A percentile compares a stretch with the other conserved stretches of the same genome.
These are phyloP conservation scores for Chionoecetes opilio DNA, from an alignment of 1,140 invertebrate species.

Conservation along the genomic window DNA sequence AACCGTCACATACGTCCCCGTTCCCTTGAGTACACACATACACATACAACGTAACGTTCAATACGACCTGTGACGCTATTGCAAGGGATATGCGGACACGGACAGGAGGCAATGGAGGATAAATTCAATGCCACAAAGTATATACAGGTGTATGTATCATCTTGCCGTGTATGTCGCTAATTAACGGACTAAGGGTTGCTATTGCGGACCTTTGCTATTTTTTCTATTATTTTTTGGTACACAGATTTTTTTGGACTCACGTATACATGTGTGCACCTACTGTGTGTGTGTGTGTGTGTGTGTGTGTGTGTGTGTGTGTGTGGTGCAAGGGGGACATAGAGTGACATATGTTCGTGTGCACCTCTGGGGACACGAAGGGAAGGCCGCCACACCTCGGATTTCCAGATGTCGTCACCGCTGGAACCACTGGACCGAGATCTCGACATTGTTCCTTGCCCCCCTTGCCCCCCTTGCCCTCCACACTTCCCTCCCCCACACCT, in stretches of 20 bases:
- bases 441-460: not conserved
- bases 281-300: constrained; percentile 18
- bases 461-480: not conserved
- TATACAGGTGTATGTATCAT: constrained; percentile 6
- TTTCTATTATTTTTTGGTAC: not conserved
- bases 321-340: not conserved
- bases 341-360: constrained; percentile 43
- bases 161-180: constrained; percentile 16
- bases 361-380: not conserved
- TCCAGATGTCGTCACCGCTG: constrained; percentile 35
- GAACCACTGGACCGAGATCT: not conserved
- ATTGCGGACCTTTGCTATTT: too few species aligned
- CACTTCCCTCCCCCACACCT: not conserved
- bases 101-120: not conserved
- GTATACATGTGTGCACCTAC: too few species aligned
- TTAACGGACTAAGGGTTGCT: not conserved
- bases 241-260: not conserved
- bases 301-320: constrained; percentile 17
- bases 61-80: too few species aligned
- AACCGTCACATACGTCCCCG: too few species aligned
- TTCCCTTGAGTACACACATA: too few species aligned
- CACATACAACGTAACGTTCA: too few species aligned
- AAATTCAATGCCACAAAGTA: not conserved
- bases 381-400: not conserved
- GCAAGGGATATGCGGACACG: not conserved